Conservation (phyloP, 2,888 invertebrate genomes). For the Nemotelus nigrinus region DNA sequence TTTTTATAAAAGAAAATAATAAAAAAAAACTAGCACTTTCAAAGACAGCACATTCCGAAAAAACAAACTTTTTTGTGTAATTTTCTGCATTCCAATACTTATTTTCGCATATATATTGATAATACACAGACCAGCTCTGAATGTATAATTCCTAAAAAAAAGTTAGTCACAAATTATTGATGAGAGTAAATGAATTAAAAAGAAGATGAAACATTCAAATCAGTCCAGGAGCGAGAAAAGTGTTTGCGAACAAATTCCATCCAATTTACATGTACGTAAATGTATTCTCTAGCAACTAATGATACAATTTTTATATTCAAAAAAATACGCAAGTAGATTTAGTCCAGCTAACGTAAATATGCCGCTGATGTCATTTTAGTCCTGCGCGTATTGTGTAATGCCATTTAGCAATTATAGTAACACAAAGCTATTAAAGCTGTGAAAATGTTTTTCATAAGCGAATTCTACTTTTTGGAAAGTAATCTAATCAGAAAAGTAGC, state of each 20-base stretch:
- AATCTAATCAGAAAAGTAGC: too few relatives aligned
- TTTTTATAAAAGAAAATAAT: too few relatives aligned
- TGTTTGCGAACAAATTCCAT: slow-evolving; percentile 31
- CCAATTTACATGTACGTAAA: slow-evolving; percentile 36
- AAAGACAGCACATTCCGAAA: not conserved
- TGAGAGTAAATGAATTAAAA: not conserved
- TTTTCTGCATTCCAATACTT: slow-evolving; percentile 21
- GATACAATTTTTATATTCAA: slow-evolving; percentile 39
- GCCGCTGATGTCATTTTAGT: not conserved
- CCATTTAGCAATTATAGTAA: not conserved
- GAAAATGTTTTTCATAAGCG: too few relatives aligned
- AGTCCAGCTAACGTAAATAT: slow-evolving; percentile 1
- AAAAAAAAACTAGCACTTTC: too few relatives aligned
- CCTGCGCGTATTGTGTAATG: not conserved
- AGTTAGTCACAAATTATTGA: slow-evolving; percentile 33
- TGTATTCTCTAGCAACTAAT: slow-evolving; percentile 23
- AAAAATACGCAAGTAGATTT: not conserved
- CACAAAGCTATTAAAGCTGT: not conserved
- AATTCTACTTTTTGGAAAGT: too few relatives aligned
- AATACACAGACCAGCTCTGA: not conserved
- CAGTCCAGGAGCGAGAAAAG: not conserved
- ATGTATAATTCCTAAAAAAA: not conserved
- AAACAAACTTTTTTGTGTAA: slow-evolving; percentile 9
- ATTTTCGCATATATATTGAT: not conserved
- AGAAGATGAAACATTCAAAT: not conserved